A percentile compares a stretch with the other conserved stretches of the same genome.
These are phyloP conservation scores for Acrobasis repandana DNA, from an alignment of 2,888 invertebrate species.

Conservation along the genomic window DNA sequence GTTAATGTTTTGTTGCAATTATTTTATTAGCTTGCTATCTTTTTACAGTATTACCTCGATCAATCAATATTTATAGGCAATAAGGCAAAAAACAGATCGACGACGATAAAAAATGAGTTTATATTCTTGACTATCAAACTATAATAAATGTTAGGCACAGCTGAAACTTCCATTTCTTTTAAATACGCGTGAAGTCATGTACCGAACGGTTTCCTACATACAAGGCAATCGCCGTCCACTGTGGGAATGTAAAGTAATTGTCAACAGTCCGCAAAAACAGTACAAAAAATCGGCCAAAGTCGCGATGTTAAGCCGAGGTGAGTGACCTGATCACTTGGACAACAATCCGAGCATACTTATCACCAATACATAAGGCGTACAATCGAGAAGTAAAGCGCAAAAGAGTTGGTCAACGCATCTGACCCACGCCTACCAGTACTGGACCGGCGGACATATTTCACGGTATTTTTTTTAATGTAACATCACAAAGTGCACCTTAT, in stretches of 20 bases:
- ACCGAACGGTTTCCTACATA: conserved; percentile 41
- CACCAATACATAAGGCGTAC: conserved; percentile 48
- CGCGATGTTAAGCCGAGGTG: conserved; percentile 59
- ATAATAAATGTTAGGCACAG: conserved; percentile 6
- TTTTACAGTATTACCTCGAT: not conserved
- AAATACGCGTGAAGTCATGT: conserved; percentile 13
- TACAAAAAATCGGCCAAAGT: conserved; percentile 53
- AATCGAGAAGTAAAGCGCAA: conserved; percentile 50
- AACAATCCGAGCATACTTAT: conserved; percentile 47
- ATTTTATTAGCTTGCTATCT: not conserved
- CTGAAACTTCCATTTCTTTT: conserved; percentile 29
- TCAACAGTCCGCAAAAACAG: conserved; percentile 52
- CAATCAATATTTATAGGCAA: not conserved
- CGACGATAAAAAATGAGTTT: not conserved
- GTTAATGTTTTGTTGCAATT: not conserved
- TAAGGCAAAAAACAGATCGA: not conserved
- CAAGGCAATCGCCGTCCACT: conserved; percentile 43
- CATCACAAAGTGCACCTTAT: conserved; percentile 52
- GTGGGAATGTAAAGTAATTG: conserved; percentile 59
- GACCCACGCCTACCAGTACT: conserved; percentile 77
- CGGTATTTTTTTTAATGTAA: conserved; percentile 51
- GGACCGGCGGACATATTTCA: conserved; percentile 77
- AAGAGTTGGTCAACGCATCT: conserved; percentile 54
- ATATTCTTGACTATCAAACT: not conserved
- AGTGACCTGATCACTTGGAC: conserved; percentile 50